Conservation (phyloP, 2,113 vertebrate species). For the Gymnorhina tibicen region DNA sequence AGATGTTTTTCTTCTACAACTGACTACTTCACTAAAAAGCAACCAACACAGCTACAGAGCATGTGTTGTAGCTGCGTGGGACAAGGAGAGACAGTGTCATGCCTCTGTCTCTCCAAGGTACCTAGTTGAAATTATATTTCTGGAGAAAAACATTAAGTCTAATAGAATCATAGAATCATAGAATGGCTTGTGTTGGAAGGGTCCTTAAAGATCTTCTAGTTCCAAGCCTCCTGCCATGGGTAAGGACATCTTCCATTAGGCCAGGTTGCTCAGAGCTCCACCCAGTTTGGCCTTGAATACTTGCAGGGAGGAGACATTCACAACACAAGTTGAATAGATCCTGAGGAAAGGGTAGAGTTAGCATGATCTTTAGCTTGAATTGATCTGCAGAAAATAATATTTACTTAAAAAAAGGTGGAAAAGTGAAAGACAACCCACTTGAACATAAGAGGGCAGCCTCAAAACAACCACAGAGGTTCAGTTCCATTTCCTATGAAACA, state of each 20-base stretch:
- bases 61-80: not conserved
- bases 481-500: not conserved
- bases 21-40: not conserved
- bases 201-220: not conserved
- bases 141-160: not conserved
- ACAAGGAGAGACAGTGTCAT: not conserved
- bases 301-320: not conserved
- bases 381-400: not conserved
- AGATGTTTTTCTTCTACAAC: not conserved
- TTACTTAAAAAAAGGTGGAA: not conserved
- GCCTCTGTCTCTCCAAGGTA: not conserved
- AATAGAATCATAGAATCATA: not conserved
- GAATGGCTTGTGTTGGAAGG: not conserved
- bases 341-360: not conserved
- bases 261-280: not conserved
- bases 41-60: not conserved
- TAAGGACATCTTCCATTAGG: not conserved
- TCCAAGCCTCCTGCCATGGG: not conserved
- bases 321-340: not conserved
- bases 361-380: not conserved
- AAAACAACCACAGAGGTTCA: not conserved
- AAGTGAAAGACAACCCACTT: not conserved
- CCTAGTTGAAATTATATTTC: not conserved
- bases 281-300: not conserved
- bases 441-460: not conserved